A percentile compares a stretch with the other conserved stretches of the same genome.
phyloP scores from a whole-genome alignment of 2,797 vertebrate genomes.

The Amblyraja radiata region DNA sequence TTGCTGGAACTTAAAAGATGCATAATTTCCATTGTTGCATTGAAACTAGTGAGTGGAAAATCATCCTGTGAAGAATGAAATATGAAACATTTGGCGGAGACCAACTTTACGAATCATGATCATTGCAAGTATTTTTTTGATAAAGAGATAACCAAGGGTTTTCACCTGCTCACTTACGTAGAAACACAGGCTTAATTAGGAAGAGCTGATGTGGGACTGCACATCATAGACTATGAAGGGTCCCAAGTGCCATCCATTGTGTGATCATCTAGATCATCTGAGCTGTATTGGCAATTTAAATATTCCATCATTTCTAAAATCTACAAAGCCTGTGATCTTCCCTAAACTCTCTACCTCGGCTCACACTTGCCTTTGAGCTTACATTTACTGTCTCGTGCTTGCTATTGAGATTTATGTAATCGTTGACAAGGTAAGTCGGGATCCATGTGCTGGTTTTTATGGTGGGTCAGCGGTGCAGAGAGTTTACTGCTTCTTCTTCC shows the following conservation, averaged over 20 bases:
- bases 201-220: not conserved
- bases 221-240: not conserved
- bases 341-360: not conserved
- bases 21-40: not conserved
- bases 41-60: not conserved
- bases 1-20: constrained; percentile 14
- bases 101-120: not conserved
- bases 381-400: no score
- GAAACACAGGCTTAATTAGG: not conserved
- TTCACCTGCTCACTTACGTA: not conserved
- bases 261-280: not conserved
- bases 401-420: no score
- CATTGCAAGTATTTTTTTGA: not conserved
- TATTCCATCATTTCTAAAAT: not conserved
- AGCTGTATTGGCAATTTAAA: not conserved
- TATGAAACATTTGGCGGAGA: not conserved
- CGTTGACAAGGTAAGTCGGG: no score
- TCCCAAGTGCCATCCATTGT: not conserved
- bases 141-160: not conserved
- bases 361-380: not conserved
- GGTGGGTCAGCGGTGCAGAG: no score
- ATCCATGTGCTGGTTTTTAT: no score
- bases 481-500: no score
- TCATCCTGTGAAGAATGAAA: not conserved
- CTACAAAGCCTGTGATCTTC: not conserved